A percentile compares a stretch with the other conserved stretches of the same genome.
Conservation (phyloP, 2,888 invertebrate genomes). For the Octodonta nipae region DNA sequence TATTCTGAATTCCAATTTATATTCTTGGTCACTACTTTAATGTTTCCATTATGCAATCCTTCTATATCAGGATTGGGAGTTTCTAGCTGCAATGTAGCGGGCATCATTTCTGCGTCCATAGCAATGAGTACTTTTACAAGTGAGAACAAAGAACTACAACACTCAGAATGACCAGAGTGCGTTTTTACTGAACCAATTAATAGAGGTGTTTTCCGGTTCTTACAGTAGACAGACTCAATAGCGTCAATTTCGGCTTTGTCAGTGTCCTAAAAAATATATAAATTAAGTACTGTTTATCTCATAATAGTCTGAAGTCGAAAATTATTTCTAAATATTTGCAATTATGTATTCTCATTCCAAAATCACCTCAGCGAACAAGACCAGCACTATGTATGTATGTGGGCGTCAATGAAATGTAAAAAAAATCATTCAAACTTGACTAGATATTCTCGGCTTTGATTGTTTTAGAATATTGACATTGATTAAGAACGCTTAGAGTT, state of each 20-base stretch:
- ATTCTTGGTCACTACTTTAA: conserved; percentile 66
- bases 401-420: no score
- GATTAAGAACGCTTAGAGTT: no score
- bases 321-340: no score
- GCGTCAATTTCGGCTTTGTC: conserved; percentile 74
- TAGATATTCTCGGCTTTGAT: no score
- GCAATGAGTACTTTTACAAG: conserved; percentile 82
- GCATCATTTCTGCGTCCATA: conserved; percentile 80
- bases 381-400: no score
- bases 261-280: no score
- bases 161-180: conserved; percentile 95
- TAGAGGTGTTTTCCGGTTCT: conserved; percentile 61
- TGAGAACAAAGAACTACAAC: conserved; percentile 74
- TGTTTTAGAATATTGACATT: no score
- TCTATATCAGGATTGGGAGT: conserved; percentile 83
- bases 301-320: no score
- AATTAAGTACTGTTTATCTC: no score
- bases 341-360: no score
- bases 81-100: conserved; percentile 77
- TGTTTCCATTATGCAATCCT: conserved; percentile 67
- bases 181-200: conserved; percentile 91
- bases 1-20: conserved; percentile 73
- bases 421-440: no score
- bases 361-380: no score
- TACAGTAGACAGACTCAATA: conserved; percentile 78